phyloP scores from a whole-genome alignment of 2,888 invertebrate genomes.

The Apotomis turbidana region DNA sequence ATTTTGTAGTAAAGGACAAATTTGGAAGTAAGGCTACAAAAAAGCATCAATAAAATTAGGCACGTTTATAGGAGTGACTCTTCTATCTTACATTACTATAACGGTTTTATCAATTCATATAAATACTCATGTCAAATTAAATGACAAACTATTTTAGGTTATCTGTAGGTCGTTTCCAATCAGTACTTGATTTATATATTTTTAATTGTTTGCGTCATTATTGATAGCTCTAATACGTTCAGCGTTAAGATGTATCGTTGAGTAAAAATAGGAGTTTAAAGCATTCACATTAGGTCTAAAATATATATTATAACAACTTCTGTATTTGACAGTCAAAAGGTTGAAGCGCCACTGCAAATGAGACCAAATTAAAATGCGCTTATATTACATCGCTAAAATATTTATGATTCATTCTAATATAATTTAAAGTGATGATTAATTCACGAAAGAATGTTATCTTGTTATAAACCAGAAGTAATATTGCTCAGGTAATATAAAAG shows the following conservation, averaged over 20 bases:
- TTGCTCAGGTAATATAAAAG: background rate
- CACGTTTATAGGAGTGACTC: conserved; percentile 67
- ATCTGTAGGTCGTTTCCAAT: conserved; percentile 53
- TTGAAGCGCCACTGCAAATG: conserved; percentile 5
- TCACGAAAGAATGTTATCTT: background rate
- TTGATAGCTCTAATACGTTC: conserved; percentile 6
- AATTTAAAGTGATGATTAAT: background rate
- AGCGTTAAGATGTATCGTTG: background rate
- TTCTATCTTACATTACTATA: conserved; percentile 60
- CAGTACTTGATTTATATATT: conserved; percentile 26
- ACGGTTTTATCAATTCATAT: conserved; percentile 57
- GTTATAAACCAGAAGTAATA: background rate
- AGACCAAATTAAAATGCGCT: background rate
- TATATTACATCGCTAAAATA: conserved; percentile 2
- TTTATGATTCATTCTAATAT: conserved; percentile 8
- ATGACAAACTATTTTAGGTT: conserved; percentile 64
- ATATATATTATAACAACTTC: background rate
- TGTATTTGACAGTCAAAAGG: conserved; percentile 4
- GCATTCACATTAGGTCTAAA: background rate
- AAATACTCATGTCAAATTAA: conserved; percentile 66
- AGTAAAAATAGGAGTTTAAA: background rate
- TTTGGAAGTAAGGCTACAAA: conserved; percentile 46
- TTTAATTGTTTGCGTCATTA: conserved; percentile 5
- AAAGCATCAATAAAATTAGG: conserved; percentile 62
- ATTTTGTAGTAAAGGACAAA: background rate